Evolutionary conservation across 2,888 invertebrate genomes (phyloP), one percentile per base, ranked within the genome.

Genomic region (Galerucella calmariensis): DNA sequence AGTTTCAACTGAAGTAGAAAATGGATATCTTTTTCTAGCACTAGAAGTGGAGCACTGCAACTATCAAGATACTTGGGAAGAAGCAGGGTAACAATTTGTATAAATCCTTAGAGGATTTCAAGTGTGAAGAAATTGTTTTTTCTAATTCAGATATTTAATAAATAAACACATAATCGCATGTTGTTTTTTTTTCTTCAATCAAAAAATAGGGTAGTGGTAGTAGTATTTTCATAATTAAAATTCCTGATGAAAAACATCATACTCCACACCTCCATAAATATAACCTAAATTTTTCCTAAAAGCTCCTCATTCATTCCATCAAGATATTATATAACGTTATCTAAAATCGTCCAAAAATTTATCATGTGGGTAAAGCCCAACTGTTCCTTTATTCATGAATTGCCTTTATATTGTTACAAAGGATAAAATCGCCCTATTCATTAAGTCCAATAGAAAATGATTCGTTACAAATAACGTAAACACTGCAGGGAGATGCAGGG

Each of bases 401-500:
- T 77, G 78, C 78, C 77, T 77, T 74, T 77, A 69, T 77, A 73
- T 75, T 68, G 75, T 78, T 77, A 78, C 75, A 79, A 76, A 76
- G 77, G 79, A 81, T 81, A 75, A 81, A 81, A 81, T 80, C 80
- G 72, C 80, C 81, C 81, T 79, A 75, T 86, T 85, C 85, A 85
- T 85, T 84, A 84, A 78, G 80, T 72, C 84, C 85, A 85, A 86
- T 85, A 84, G 85, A 84, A 85, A 85, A 85, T 85, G 85, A 86
- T 86, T 86, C 86, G 85, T 85, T 86, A 85, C 86, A 85, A 86
- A 86, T 85, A 86, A 84, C 84, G 84, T 84, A 85, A 86, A 86
- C 84, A 85, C 76, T 79, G 71, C 1, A 75, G 80, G 76, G 76
- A 75, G 66, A 71, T 68, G 27, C 62, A 62, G 63, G 1, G 46